Evolutionary conservation across 2,113 vertebrate species (phyloP).

Genomic region (Plecturocebus donacophilus): DNA sequence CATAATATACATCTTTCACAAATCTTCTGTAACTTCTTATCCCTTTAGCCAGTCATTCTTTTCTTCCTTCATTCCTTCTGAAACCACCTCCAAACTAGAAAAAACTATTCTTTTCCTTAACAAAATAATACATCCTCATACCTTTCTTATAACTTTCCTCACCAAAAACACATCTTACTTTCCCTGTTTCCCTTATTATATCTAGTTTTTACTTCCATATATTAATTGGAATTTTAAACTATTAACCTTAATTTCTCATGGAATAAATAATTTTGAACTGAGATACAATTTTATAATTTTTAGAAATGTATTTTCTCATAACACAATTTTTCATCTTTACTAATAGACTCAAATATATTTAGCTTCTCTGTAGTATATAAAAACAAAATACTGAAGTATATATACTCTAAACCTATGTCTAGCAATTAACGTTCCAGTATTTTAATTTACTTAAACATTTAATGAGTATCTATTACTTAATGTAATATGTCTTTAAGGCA

Average conservation of each 20-base stretch:
- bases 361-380: not conserved
- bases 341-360: not conserved
- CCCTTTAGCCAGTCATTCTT: not conserved
- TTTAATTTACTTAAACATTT: not conserved
- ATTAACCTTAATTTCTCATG: not conserved
- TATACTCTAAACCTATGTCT: not conserved
- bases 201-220: not conserved
- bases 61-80: not conserved
- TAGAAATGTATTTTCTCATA: not conserved
- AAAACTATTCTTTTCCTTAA: not conserved
- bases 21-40: not conserved
- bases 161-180: not conserved
- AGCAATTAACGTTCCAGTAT: not conserved
- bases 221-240: not conserved
- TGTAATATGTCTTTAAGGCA: not conserved
- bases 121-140: not conserved
- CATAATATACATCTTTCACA: not conserved
- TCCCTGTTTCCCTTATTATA: not conserved
- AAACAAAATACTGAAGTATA: not conserved
- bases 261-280: not conserved
- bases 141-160: not conserved
- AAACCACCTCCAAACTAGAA: not conserved
- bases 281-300: not conserved
- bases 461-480: not conserved
- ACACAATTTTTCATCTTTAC: not conserved